A percentile compares a stretch with the other conserved stretches of the same genome.
phyloP scores from a whole-genome alignment of 1,140 invertebrate genomes.

The Metaphire vulgaris region DNA sequence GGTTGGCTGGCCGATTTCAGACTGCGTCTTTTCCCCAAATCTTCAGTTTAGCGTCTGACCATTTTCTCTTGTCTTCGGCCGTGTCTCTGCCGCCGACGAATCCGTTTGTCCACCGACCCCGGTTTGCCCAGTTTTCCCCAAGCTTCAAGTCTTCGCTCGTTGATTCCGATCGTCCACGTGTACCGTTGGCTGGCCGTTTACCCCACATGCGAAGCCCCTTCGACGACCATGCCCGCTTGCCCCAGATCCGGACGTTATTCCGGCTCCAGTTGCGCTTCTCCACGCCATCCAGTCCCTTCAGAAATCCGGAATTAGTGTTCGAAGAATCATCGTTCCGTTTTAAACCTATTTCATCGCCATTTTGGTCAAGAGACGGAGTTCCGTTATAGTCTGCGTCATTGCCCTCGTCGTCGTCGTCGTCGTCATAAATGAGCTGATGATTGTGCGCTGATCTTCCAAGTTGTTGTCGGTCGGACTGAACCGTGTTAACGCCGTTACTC shows the following conservation, averaged over 20 bases:
- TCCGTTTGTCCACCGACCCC: too few species aligned
- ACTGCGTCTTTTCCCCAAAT: neutral
- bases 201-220: neutral
- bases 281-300: too few species aligned
- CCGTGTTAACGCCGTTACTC: neutral
- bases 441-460: neutral
- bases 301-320: too few species aligned
- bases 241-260: neutral
- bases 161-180: too few species aligned
- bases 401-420: neutral
- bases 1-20: neutral
- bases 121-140: too few species aligned
- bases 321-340: too few species aligned
- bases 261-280: neutral
- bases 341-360: neutral
- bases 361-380: too few species aligned
- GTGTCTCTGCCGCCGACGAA: too few species aligned
- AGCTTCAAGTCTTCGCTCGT: neutral
- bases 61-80: neutral
- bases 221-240: neutral
- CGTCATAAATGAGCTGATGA: neutral
- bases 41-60: neutral
- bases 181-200: neutral
- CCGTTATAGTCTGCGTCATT: neutral
- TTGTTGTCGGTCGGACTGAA: neutral